phyloP scores from a whole-genome alignment of 2,113 vertebrate species.

The Cricetomys ansorgei region DNA sequence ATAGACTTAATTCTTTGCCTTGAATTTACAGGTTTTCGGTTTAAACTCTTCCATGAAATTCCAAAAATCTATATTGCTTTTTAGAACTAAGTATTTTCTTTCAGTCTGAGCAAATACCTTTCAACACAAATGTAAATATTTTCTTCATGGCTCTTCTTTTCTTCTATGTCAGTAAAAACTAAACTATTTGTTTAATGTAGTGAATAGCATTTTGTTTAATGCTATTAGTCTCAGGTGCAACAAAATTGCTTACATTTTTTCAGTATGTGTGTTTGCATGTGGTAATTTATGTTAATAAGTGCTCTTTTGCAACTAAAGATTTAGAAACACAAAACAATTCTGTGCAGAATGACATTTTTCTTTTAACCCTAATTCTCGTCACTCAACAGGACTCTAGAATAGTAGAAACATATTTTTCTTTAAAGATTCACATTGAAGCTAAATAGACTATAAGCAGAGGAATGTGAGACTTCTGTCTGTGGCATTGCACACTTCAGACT shows the following conservation, averaged over 20 bases:
- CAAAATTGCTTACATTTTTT: neutral
- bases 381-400: neutral
- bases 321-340: neutral
- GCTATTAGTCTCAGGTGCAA: neutral
- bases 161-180: constrained; percentile 1
- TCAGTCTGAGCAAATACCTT: constrained; percentile 13
- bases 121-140: neutral
- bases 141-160: neutral
- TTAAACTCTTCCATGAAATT: neutral
- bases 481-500: neutral
- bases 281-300: constrained; percentile 13
- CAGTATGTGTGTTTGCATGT: neutral
- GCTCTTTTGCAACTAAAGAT: neutral
- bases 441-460: neutral
- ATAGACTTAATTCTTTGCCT: neutral
- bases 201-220: neutral
- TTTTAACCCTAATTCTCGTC: neutral
- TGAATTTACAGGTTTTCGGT: neutral
- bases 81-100: neutral
- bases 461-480: neutral
- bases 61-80: neutral
- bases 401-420: neutral
- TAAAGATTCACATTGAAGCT: neutral
- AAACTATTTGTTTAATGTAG: constrained; percentile 25
- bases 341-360: neutral